Evolutionary conservation across 2,797 vertebrate species (phyloP), one percentile per base, ranked within the genome.

Genomic region (Ctenopoma kingsleyae): DNA sequence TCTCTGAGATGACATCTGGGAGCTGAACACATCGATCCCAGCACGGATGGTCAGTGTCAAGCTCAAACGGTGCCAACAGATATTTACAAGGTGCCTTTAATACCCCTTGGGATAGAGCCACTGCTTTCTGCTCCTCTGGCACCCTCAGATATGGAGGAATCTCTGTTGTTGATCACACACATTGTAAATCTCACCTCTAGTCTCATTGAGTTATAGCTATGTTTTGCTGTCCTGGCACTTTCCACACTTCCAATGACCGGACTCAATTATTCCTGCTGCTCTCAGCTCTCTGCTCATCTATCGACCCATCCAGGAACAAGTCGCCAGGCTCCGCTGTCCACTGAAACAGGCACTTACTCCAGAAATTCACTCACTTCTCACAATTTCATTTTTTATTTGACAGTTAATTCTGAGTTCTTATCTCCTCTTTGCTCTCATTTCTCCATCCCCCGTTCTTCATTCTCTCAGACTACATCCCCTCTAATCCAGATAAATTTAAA

Each of bases 261-360:
- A 87, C 85, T 89, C 81, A 90, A 91, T 92, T 88, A 91, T 86
- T 82, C 67, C 76, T 49, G 86, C 81, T 74, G 74, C 75, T 71
- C 76, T 71, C 61, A 46, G 59, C 73, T 67, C 71, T 61, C 35
- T 30, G 62, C 82, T 87, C 76, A 87, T 91, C 85, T 85, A 89
- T 89, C 76, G 81, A 90, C 75, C 83, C 84, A 46, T 82, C 70
- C 74, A 20, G 68, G 40, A 78, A 67, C 62, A 15, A 56, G 80
- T 56, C 35, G 30, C 65, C 46, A 13, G 40, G 72, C 71, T 56
- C 52, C 13, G 66, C 74, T 69, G 64, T 75, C 74, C 49, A 22
- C 22, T 40, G 58, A 76, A 84, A 76, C 60, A 71, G 69, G 43
- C 82, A 71, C 79, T 73, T 63, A 63, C 52, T 67, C 15, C 59